A percentile compares a stretch with the other conserved stretches of the same genome.
phyloP scores from a whole-genome alignment of 30 jellyfish, hydroid and myxozoan species.

The Aurelia sp. region DNA sequence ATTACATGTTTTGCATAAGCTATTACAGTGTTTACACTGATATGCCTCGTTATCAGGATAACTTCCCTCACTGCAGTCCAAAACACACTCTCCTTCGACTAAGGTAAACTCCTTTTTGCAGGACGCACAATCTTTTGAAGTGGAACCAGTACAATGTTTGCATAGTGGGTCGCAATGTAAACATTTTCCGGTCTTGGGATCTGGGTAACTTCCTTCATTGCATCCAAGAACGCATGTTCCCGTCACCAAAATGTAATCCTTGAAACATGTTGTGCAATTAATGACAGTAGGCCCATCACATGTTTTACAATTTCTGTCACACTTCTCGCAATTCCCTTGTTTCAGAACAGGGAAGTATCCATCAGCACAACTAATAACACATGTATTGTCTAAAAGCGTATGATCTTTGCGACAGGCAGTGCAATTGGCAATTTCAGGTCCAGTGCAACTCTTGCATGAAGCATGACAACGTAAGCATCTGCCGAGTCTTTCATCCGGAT shows the following conservation, averaged over 20 bases:
- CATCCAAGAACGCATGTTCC: slow-evolving; percentile 60
- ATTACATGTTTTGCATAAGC: slow-evolving; percentile 58
- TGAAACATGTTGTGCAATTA: slow-evolving; percentile 79
- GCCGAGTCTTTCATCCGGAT: slow-evolving; percentile 41
- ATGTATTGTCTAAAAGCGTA: slow-evolving; percentile 30
- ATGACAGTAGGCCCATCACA: slow-evolving; percentile 80
- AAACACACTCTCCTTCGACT: slow-evolving; percentile 39
- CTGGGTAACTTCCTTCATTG: slow-evolving; percentile 52
- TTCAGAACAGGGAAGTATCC: slow-evolving; percentile 35
- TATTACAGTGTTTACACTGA: slow-evolving; percentile 48
- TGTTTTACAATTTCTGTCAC: slow-evolving; percentile 67
- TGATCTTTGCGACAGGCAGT: slow-evolving; percentile 75
- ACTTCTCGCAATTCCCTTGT: slow-evolving; percentile 49
- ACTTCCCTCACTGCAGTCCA: slow-evolving; percentile 62
- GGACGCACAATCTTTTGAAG: slow-evolving; percentile 38
- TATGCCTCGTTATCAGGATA: slow-evolving; percentile 26
- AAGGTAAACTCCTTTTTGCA: slow-evolving; percentile 56
- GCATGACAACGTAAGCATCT: slow-evolving; percentile 83
- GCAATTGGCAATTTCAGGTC: slow-evolving; percentile 66
- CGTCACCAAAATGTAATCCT: slow-evolving; percentile 15
- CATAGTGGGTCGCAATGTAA: slow-evolving; percentile 57
- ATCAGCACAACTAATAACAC: slow-evolving; percentile 43
- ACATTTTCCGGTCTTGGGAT: slow-evolving; percentile 21
- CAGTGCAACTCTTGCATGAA: slow-evolving; percentile 88
- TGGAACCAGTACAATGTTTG: slow-evolving; percentile 62